phyloP scores from a whole-genome alignment of 1,140 invertebrate genomes.

The Drosophila pallidifrons region DNA sequence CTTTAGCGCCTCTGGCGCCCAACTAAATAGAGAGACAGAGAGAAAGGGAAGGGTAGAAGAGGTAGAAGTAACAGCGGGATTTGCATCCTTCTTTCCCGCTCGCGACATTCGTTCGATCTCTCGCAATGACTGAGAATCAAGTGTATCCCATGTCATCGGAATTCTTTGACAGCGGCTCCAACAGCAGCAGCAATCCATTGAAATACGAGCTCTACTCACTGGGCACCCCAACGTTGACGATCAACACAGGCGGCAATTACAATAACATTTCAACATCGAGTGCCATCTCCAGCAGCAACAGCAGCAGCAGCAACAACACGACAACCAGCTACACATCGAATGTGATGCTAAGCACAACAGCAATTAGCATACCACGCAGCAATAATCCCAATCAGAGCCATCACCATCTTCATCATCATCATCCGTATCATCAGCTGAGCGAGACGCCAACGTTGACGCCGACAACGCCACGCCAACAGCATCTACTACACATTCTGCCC shows the following conservation, averaged over 20 bases:
- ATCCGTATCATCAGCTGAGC: slow-evolving; percentile 66
- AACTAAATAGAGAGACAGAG: slow-evolving; percentile 4
- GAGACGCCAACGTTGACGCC: slow-evolving; percentile 33
- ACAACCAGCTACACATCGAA: slow-evolving; percentile 67
- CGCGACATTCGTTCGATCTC: neutral
- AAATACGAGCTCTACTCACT: slow-evolving; percentile 79
- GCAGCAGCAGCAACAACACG: slow-evolving; percentile 44
- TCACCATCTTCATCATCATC: slow-evolving; percentile 68
- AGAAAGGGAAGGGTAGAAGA: neutral
- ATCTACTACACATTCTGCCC: slow-evolving; percentile 67
- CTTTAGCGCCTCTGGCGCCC: slow-evolving; percentile 56
- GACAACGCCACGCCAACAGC: slow-evolving; percentile 59
- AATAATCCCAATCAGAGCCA: slow-evolving; percentile 79
- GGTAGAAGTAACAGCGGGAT: neutral
- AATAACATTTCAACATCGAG: slow-evolving; percentile 42
- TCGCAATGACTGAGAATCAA: slow-evolving; percentile 83
- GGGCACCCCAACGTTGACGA: slow-evolving; percentile 67
- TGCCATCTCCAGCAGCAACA: slow-evolving; percentile 25
- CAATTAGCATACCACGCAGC: slow-evolving; percentile 83
- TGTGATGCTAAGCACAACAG: slow-evolving; percentile 80
- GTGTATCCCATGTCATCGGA: slow-evolving; percentile 83
- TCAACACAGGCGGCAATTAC: slow-evolving; percentile 53
- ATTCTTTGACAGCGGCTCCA: slow-evolving; percentile 83
- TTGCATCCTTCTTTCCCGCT: neutral
- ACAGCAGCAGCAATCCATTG: slow-evolving; percentile 81